phyloP scores from a whole-genome alignment of 2,797 vertebrate genomes.

The Garrulus glandarius region DNA sequence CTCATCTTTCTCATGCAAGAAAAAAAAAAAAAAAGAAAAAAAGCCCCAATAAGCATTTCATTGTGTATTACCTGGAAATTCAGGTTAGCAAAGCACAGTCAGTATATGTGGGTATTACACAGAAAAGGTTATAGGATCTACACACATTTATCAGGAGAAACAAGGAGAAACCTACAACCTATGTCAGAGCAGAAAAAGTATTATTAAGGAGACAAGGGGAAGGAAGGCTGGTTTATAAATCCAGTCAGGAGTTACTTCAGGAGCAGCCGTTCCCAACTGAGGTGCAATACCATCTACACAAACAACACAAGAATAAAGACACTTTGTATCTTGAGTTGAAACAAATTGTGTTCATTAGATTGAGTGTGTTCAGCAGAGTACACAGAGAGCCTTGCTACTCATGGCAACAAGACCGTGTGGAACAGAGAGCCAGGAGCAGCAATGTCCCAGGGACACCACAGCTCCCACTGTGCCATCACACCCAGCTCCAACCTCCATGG shows the following conservation, averaged over 20 bases:
- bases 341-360: not conserved
- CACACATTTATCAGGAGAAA: not conserved
- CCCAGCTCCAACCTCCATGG: not conserved
- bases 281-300: not conserved
- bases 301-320: not conserved
- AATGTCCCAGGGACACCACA: not conserved
- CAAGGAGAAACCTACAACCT: not conserved
- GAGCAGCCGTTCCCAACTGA: not conserved
- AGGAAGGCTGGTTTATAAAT: not conserved
- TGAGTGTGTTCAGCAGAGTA: not conserved
- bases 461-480: not conserved
- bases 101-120: not conserved
- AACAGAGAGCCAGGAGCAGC: not conserved
- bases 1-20: not conserved
- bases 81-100: not conserved
- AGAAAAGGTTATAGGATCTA: not conserved
- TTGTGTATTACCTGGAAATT: not conserved
- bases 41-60: not conserved
- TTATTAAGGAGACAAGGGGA: not conserved
- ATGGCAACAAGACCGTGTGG: rapidly evolving
- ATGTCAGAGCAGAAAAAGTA: not conserved
- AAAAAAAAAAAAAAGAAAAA: too few relatives aligned
- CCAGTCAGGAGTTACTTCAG: not conserved
- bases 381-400: rapidly evolving
- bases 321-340: not conserved